phyloP scores from a whole-genome alignment of 1,140 invertebrate genomes.

The Popillia japonica region DNA sequence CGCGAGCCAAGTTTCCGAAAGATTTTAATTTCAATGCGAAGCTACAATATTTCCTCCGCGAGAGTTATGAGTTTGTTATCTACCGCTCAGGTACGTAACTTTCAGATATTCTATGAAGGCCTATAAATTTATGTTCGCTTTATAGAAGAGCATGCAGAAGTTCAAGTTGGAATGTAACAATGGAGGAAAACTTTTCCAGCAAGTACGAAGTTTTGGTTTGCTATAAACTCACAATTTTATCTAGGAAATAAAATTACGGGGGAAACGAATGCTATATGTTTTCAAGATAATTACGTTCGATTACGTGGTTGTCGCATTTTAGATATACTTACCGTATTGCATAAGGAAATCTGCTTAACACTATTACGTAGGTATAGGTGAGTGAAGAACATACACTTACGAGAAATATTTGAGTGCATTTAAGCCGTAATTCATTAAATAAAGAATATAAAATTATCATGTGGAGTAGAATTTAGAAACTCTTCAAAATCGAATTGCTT shows the following conservation, averaged over 20 bases:
- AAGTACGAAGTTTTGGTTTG: background rate
- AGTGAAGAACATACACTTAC: too few species aligned
- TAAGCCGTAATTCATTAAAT: too few species aligned
- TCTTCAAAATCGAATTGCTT: too few species aligned
- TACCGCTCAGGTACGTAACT: conserved; percentile 23
- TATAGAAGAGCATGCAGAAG: background rate
- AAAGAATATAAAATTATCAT: too few species aligned
- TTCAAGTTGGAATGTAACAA: conserved; percentile 5
- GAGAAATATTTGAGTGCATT: too few species aligned
- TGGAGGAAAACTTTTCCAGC: background rate
- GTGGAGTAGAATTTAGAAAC: too few species aligned
- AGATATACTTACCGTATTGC: background rate
- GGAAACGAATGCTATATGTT: background rate
- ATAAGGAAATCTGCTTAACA: too few species aligned
- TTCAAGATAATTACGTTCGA: background rate
- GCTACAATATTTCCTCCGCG: conserved; percentile 15
- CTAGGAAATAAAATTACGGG: background rate
- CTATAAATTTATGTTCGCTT: conserved; percentile 12
- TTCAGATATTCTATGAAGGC: conserved; percentile 27
- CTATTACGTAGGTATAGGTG: too few species aligned
- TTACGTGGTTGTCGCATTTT: background rate
- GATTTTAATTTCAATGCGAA: conserved; percentile 36
- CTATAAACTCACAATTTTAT: background rate
- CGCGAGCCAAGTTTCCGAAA: background rate
- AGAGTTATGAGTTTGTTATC: conserved; percentile 14